A percentile compares a stretch with the other conserved stretches of the same genome.
Conservation (phyloP, 2,113 vertebrate species). For the Labeo catla region DNA sequence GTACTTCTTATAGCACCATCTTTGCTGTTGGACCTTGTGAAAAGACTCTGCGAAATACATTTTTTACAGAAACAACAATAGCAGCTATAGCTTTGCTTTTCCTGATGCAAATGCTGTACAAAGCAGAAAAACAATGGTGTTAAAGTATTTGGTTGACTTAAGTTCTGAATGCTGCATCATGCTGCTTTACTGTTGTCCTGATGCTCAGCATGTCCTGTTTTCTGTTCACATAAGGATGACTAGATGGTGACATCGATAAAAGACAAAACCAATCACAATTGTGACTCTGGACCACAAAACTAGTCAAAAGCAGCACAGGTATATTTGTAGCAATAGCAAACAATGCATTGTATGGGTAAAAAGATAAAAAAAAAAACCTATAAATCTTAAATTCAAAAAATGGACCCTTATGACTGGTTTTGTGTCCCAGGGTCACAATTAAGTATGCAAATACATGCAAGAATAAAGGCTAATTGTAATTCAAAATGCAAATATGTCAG, state of each 20-base stretch:
- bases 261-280: not conserved
- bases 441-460: not conserved
- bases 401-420: no score
- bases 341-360: no score
- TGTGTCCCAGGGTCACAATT: not conserved
- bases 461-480: not conserved
- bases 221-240: not conserved
- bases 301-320: no score
- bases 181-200: not conserved
- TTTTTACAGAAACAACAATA: not conserved
- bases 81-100: not conserved
- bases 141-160: not conserved
- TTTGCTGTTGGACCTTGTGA: not conserved
- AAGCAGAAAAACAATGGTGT: not conserved
- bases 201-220: not conserved
- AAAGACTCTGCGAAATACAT: not conserved
- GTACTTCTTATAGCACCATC: not conserved
- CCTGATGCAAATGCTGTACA: not conserved
- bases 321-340: no score
- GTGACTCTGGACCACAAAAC: no score
- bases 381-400: no score
- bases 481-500: not conserved
- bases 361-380: no score
- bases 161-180: not conserved
- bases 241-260: not conserved